These are phyloP conservation scores for Myoxocephalus aenaeus DNA, from an alignment of 2,797 vertebrate species.

Conservation along the genomic window DNA sequence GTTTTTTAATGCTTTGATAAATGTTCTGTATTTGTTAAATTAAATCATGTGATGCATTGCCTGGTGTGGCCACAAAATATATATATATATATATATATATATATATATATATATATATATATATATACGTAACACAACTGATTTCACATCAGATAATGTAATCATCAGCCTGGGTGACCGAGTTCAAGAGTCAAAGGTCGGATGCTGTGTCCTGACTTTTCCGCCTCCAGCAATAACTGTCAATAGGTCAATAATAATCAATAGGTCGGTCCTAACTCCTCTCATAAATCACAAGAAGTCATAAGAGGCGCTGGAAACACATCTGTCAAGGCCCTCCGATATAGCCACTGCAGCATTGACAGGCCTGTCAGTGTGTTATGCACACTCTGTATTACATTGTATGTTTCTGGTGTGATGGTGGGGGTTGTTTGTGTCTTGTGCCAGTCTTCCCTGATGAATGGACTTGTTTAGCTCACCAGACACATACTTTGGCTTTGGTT, in stretches of 20 bases:
- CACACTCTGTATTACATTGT: constrained; percentile 17
- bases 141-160: constrained; percentile 45
- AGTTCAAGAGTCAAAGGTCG: constrained; percentile 64
- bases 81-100: constrained; percentile 22
- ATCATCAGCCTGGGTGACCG: constrained; percentile 28
- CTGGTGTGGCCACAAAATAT: constrained; percentile 4
- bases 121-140: not conserved
- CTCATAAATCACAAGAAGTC: constrained; percentile 43
- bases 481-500: constrained; percentile 41
- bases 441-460: constrained; percentile 50
- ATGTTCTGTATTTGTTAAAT: not conserved
- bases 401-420: constrained; percentile 3
- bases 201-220: constrained; percentile 30
- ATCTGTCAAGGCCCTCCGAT: constrained; percentile 33
- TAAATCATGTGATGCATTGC: not conserved
- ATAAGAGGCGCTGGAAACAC: constrained; percentile 35
- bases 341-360: constrained; percentile 29
- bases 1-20: not conserved
- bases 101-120: constrained; percentile 18
- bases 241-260: no score
- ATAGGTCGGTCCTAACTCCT: constrained; percentile 46
- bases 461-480: constrained; percentile 53
- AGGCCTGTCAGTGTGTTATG: constrained; percentile 12
- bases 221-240: constrained; percentile 51
- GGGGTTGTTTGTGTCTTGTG: constrained; percentile 14